Evolutionary conservation across 1,140 invertebrate genomes (phyloP), one percentile per base, ranked within the genome.

Genomic region (Eubasilissa regina): DNA sequence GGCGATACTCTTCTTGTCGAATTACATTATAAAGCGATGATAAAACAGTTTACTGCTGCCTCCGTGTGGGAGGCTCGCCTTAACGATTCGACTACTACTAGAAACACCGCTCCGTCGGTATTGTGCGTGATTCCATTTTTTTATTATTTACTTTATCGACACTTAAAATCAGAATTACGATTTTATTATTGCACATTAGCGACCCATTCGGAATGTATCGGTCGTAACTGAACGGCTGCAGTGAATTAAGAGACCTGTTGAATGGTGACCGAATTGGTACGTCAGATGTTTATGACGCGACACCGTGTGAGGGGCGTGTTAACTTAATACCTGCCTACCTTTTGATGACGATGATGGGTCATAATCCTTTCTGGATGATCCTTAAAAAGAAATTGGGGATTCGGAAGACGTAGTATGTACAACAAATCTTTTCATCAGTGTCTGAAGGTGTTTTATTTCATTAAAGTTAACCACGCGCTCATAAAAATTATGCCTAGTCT

Each of bases 1-100:
- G 78, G 77, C 75, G 62, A 82, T 82, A 78, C 78, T 79, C 77
- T 82, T 82, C 78, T 82, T 82, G 81, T 82, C 76, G 79, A 82
- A 80, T 82, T 72, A 82, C 81, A 82, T 80, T 80, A 80, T 82
- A 80, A 82, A 80, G 58, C 78, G 78, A 82, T 82, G 78, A 62
- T 82, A 82, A 82, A 81, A 78, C 77, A 75, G 55, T 82, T 82
- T 82, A 82, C 75, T 74, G 47, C 70, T 53, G 73, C 68, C 70
- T 73, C 68, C 70, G 75, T 58, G 81, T 78, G 78, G 78, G 77
- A 77, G 77, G 76, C 21, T 74, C 80, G 45, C 15, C 53, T 78
- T 77, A 78, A 77, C 66, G 64, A 70, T 60, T 72, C 72, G 53
- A 73, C 76, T 58, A 78, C 76, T 58, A 75, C 77, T 81, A 81